Evolutionary conservation across 1,140 invertebrate species (phyloP).

Genomic region (Coenobita brevimanus): DNA sequence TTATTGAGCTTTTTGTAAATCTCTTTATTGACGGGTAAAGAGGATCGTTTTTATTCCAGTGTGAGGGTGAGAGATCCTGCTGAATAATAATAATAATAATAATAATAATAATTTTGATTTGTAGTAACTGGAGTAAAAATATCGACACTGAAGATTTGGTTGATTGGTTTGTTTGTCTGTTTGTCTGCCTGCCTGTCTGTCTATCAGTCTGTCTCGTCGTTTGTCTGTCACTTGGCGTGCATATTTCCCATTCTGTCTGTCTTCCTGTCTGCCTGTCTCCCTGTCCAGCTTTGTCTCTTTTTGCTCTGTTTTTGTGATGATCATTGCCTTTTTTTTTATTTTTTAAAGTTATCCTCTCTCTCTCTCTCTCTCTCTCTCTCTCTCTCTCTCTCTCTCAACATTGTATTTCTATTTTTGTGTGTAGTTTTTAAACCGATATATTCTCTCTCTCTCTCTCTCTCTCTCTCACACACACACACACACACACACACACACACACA

Average conservation of each 20-base stretch:
- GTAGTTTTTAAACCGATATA: too few relatives aligned
- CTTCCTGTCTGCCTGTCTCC: not conserved
- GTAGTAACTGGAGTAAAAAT: too few relatives aligned
- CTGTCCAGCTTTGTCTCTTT: not conserved
- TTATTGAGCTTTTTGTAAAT: not conserved
- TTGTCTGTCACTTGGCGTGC: too few relatives aligned
- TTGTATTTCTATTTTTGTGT: not conserved
- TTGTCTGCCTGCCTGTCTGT: too few relatives aligned
- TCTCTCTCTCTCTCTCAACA: too few relatives aligned
- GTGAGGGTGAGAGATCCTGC: not conserved
- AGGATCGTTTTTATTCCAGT: not conserved
- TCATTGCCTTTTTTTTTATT: not conserved
- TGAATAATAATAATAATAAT: too few relatives aligned
- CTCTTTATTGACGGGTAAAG: not conserved
- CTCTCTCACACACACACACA: too few relatives aligned
- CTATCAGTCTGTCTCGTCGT: too few relatives aligned
- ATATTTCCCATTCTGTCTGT: not conserved
- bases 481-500: too few relatives aligned
- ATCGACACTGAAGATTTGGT: too few relatives aligned
- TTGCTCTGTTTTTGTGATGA: not conserved
- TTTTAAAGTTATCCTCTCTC: not conserved
- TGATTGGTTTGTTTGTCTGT: too few relatives aligned
- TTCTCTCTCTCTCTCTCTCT: not conserved
- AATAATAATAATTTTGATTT: too few relatives aligned
- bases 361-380: not conserved